phyloP scores from a whole-genome alignment of 2,797 vertebrate species.

The Trachops cirrhosus region DNA sequence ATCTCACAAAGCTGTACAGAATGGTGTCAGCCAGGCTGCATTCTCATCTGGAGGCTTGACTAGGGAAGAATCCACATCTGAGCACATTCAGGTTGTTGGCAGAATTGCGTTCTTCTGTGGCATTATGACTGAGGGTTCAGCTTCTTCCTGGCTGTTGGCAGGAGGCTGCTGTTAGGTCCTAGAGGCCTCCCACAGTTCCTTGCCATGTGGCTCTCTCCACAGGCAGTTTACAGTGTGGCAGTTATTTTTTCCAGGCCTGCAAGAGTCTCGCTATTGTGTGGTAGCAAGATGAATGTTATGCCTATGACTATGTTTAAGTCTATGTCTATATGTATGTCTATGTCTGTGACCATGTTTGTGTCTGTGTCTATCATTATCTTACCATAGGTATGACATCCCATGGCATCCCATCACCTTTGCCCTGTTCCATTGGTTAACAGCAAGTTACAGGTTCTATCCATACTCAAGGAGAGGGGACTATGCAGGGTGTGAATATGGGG shows the following conservation, averaged over 20 bases:
- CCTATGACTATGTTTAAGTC: neutral
- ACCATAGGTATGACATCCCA: neutral
- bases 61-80: neutral
- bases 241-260: neutral
- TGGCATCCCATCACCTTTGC: neutral
- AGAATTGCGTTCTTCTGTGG: neutral
- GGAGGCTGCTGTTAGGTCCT: neutral
- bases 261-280: neutral
- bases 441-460: neutral
- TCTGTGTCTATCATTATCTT: neutral
- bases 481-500: neutral
- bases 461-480: neutral
- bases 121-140: neutral
- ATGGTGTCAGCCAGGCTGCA: neutral
- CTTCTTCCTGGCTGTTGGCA: slow-evolving; percentile 16
- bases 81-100: neutral
- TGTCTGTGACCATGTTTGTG: neutral
- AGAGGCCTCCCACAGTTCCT: neutral
- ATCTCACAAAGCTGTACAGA: neutral
- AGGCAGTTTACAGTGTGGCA: neutral
- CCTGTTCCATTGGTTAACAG: neutral
- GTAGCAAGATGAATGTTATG: neutral
- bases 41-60: neutral
- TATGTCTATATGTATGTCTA: neutral
- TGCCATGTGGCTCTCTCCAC: neutral